Evolutionary conservation across 1,140 invertebrate species (phyloP), one percentile per base, ranked within the genome.

Genomic region (Calephelis nemesis): DNA sequence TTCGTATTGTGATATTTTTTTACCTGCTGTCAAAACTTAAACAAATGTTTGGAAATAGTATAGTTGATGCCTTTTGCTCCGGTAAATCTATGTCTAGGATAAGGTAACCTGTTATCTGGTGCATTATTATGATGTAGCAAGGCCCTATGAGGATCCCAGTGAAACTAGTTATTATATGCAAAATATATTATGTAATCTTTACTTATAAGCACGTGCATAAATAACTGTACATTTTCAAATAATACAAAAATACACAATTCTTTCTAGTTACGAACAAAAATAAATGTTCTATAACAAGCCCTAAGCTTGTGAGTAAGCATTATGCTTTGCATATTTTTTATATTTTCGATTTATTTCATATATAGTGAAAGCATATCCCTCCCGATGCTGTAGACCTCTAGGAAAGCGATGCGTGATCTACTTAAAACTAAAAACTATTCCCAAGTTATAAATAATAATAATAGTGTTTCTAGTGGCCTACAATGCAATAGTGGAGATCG

Each of bases 401-500:
- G 58, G 58, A 67, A 71, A 74, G 58, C 47, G 19, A 49, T 50
- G 67, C 70, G 39, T 65, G 42, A 67, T 63, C 69, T 69, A 68
- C 67, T 72, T 72, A 72, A 58, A 62, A 66, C 69, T 72, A 72
- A 69, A 30, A 69, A 66, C 64, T 69, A 71, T 65, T 68, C 58
- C 50, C 45, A 69, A 69, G 71, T 65, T 52, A 65, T 69, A 69
- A 74, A 69, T 71, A 71, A 74, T 15, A 68, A 60, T 62, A 68
- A 70, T 69, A 49, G 48, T 65, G 63, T 68, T 68, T 62, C 58
- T 63, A 65, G 62, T 54, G 67, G 64, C 70, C 67, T 69, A 72
- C 67, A 72, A 72, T 69, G 70, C 67, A 74, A 62, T 69, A 69
- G 58, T 67, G 64, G 73, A 74, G 73, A 74, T 74, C 73, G 70